Conservation (phyloP, 2,113 vertebrate genomes). For the Pomatostomus ruficeps region DNA sequence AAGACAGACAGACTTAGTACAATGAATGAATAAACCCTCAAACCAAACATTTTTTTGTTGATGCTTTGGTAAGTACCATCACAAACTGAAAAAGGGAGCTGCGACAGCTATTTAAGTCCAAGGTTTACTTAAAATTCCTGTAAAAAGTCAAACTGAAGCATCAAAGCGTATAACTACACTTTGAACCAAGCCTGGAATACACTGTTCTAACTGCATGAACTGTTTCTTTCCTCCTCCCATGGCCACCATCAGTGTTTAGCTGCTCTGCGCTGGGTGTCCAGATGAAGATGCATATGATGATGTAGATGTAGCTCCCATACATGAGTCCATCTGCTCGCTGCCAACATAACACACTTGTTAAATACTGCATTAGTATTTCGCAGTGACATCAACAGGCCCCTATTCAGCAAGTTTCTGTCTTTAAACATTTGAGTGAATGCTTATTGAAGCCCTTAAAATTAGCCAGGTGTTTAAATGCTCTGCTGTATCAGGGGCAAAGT, state of each 20-base stretch:
- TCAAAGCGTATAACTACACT: not conserved
- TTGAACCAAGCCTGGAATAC: not conserved
- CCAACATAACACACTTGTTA: not conserved
- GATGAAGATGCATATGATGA: not conserved
- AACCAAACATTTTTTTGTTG: not conserved
- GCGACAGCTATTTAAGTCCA: not conserved
- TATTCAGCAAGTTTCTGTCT: not conserved
- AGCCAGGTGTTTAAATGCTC: not conserved
- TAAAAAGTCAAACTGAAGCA: not conserved
- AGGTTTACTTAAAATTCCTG: not conserved
- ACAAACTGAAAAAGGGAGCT: not conserved
- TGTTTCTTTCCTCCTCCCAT: not conserved
- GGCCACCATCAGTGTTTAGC: not conserved
- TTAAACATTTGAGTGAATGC: not conserved
- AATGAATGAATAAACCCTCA: not conserved
- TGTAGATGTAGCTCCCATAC: not conserved
- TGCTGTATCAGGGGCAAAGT: not conserved
- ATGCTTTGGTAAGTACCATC: not conserved
- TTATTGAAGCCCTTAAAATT: not conserved
- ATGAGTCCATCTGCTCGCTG: constrained; percentile 1
- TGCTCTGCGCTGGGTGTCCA: constrained; percentile 1
- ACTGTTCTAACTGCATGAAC: not conserved
- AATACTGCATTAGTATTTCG: not conserved
- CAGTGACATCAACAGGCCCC: not conserved
- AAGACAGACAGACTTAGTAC: not conserved